Evolutionary conservation across 2,113 vertebrate species (phyloP), one percentile per base, ranked within the genome.

Genomic region (Hypomesus transpacificus): DNA sequence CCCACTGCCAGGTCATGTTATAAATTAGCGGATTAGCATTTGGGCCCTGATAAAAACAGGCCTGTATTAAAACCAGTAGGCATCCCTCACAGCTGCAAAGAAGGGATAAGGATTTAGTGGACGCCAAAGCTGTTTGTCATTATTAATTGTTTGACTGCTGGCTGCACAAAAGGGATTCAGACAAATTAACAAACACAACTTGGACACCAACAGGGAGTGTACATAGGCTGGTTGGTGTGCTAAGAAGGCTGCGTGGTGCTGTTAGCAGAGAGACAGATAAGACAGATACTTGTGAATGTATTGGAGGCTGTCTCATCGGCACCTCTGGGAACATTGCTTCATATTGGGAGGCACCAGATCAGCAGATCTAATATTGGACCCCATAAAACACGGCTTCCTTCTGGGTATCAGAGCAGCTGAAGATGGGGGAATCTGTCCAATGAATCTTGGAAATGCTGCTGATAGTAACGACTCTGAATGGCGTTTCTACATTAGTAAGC

Each of bases 101-200:
- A 69, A 74, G 68, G 73, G 82, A 84, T 82, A 74, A 74, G 62
- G 74, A n/a, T 56, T 66, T 17, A 39, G 73, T 77, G 70, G 77
- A 77, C 66, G 76, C 54, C 1, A 73, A 72, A 75, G 75, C 79
- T 80, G 71, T 86, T 84, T 80, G 75, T 84, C 73, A 75, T 78
- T 70, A 75, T 84, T 78, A 85, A 84, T 86, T 82, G 76, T 85
- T 81, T 82, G 76, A 79, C 69, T 75, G 75, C 66, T 68, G 67
- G 51, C 65, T 62, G 59, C 62, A 82, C 73, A 78, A 77, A 79
- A 74, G 73, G 71, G 66, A 82, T 68, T 71, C 69, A 80, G 73
- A 83, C 74, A 81, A 82, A 88, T 84, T 80, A 85, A 66, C 80
- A 79, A 80, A 70, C 73, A 77, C 63, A 67, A 78, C 70, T 14